These are phyloP conservation scores for Stenurella melanura DNA, from an alignment of 2,888 invertebrate genomes.

Conservation along the genomic window DNA sequence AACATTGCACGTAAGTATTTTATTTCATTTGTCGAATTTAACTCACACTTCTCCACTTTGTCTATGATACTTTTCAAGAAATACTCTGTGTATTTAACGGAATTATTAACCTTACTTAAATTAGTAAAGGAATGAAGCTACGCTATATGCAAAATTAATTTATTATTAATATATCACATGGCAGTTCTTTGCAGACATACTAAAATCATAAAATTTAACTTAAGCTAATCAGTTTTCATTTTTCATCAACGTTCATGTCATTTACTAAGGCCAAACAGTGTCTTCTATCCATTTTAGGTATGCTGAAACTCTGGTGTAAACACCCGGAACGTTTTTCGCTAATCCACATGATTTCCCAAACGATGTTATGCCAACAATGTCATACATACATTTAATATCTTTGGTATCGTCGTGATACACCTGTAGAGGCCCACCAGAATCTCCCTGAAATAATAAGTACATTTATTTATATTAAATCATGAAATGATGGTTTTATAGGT, in stretches of 20 bases:
- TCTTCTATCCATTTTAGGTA: slow-evolving; percentile 75
- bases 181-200: not conserved
- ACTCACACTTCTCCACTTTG: too few relatives aligned
- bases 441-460: slow-evolving; percentile 73
- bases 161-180: not conserved
- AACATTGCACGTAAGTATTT: too few relatives aligned
- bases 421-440: slow-evolving; percentile 80
- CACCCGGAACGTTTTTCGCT: slow-evolving; percentile 70
- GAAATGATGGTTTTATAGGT: not conserved
- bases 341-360: slow-evolving; percentile 72
- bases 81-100: too few relatives aligned
- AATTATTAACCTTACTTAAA: too few relatives aligned
- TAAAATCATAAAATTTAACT: not conserved
- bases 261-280: slow-evolving; percentile 69
- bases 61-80: too few relatives aligned
- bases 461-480: not conserved
- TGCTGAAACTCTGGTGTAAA: slow-evolving; percentile 73
- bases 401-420: slow-evolving; percentile 62
- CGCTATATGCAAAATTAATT: not conserved
- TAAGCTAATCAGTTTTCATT: not conserved
- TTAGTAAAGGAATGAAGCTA: not conserved
- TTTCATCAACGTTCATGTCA: not conserved
- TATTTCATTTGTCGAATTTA: too few relatives aligned
- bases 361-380: slow-evolving; percentile 74
- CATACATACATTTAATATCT: slow-evolving; percentile 73